Evolutionary conservation across 1,140 invertebrate genomes (phyloP), one percentile per base, ranked within the genome.

Genomic region (Drosophila prosaltans): DNA sequence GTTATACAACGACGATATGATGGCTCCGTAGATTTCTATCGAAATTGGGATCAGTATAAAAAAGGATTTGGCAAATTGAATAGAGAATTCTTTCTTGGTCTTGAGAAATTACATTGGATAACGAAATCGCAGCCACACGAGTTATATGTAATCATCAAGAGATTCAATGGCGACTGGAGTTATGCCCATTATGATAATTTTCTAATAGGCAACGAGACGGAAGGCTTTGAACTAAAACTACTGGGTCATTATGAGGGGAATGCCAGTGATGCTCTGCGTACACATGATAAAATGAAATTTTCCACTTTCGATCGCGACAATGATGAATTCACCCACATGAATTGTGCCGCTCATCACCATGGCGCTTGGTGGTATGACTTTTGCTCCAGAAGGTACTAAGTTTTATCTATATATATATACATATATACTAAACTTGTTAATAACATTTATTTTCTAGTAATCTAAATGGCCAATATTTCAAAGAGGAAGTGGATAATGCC

Each of bases 361-460:
- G 94, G 94, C 11, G 95, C 94, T 0, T 95, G 95, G 93, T 96
- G 95, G 95, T 95, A 95, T 73, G 94, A 94, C 71, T 85, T 89
- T 8, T 92, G 91, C 39, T 82, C 88, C 2, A 67, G 81, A 11
- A 91, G 84, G 86, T 91, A 16, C 16, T 16, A 16, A 16, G 16
- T 16, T 16, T 16, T 16, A 16, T 16, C 16, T 16, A 16, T 24
- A 11, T 10, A 2, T 11, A 6, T 26, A 32, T 24, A 26, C n/a
- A 11, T 10, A 4, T 11, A 9, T 26, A 32, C 21, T 40, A 11
- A 11, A 10, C 3, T n/a, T 2, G 7, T n/a, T 57, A 48, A 36
- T 16, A 3, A 30, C 1, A 24, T 36, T 48, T 36, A 10, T 41
- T n/a, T 24, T 28, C 68, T 36, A 88, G 83, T 41, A 88, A 88